A percentile compares a stretch with the other conserved stretches of the same genome.
phyloP scores from a whole-genome alignment of 37 sponge, comb jelly and placozoan species.

The Halisarca cf. caerulea region DNA sequence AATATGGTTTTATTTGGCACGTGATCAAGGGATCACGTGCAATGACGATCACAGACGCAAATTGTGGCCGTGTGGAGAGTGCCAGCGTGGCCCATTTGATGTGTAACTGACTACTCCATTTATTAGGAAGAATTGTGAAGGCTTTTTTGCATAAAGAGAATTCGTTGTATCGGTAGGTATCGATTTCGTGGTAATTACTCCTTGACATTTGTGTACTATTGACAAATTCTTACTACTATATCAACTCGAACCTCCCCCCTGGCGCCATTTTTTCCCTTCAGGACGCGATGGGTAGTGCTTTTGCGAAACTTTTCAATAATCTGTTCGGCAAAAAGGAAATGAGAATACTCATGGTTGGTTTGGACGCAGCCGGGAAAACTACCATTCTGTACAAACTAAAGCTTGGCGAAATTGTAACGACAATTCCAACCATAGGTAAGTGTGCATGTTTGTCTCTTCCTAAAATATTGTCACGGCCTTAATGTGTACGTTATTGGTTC shows the following conservation, averaged over 20 bases:
- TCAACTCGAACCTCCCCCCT: not conserved
- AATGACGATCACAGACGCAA: not conserved
- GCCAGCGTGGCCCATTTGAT: slow-evolving; percentile 14
- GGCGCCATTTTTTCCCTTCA: slow-evolving; percentile 13
- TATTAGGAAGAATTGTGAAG: not conserved
- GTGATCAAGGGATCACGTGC: not conserved
- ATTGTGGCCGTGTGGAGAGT: slow-evolving; percentile 26
- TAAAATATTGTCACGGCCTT: too few species aligned
- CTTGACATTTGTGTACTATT: too few species aligned
- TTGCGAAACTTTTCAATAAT: slow-evolving; percentile 85
- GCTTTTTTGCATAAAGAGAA: too few species aligned
- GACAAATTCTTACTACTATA: too few species aligned
- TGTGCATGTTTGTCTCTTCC: not conserved
- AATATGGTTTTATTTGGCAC: too few species aligned
- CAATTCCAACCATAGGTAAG: slow-evolving; percentile 97
- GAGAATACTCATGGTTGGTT: slow-evolving; percentile 98
- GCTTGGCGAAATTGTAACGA: slow-evolving; percentile 98
- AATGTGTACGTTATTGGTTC: too few species aligned
- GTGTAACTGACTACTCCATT: slow-evolving; percentile 20
- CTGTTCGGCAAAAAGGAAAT: slow-evolving; percentile 99
- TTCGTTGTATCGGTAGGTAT: too few species aligned
- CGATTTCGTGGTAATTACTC: too few species aligned
- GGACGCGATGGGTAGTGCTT: slow-evolving; percentile 48
- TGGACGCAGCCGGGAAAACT: slow-evolving; percentile 99
- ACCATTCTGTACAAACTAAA: slow-evolving; percentile 99